Base-by-base conservation (phyloP, 1,140 invertebrate species). In the Oedothorax gibbosus region DNA sequence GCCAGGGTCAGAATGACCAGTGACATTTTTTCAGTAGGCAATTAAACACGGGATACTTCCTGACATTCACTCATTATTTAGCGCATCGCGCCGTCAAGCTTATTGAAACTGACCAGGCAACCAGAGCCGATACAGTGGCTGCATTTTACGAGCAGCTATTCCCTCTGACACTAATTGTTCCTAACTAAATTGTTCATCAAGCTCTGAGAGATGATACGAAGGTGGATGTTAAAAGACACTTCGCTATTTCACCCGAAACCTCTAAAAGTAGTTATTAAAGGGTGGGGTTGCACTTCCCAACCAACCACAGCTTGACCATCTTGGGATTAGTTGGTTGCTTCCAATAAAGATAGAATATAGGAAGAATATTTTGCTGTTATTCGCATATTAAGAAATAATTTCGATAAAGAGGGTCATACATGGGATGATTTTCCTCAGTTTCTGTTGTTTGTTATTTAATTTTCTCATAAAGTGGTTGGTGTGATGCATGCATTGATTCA, bases 101-200 rank as follows among this genome's bases (percentile, higher is more conserved):
- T 51, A 66, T 79, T 79, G 77, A 79, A 20, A 68, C 11, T 21
- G 18, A 54, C n/a, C 65, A 68, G 14, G 64, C 18, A 54, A 6
- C 77, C 77, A 56, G n/a, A 68, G 53, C 62, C 12, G 77, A 54
- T 18, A 49, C 53, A 79, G 77, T 79, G 62, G n/a, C 0, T 56
- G 62, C 66, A n/a, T 79, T 79, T 79, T 51, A 75, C 60, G 77
- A 79, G 60, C 15, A 54, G 64, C 65, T 49, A 75, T 75, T 54
- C 56, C 77, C 15, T 15, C 64, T 7, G 20, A 54, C 18, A 18
- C 49, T 79, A 79, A 79, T 68, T 68, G 62, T 66, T 79, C 62
- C 56, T 68, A 68, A 54, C 51, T 75, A 66, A 79, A 79, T 68
- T 68, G 62, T 79, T 79, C 64, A 68, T 68, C 77, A 68, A 79